Evolutionary conservation across 2,113 vertebrate species (phyloP), one percentile per base, ranked within the genome.

Genomic region (Gambusia holbrooki): DNA sequence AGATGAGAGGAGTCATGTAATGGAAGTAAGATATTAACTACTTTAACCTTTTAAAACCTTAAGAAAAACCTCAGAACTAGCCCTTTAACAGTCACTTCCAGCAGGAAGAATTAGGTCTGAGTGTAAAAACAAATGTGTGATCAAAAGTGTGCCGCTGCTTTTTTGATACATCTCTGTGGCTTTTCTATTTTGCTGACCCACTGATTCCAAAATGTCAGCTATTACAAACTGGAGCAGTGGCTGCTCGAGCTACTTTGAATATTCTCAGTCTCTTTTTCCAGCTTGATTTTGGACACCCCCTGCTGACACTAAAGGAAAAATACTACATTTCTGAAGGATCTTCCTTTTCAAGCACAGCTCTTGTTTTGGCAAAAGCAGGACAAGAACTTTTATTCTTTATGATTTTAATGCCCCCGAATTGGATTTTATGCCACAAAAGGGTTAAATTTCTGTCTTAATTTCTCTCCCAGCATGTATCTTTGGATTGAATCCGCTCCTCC

Each of bases 151-250:
- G 54, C 33, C 45, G 3, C 73, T 74, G 71, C 15, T 81, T 87
- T 48, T 67, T 84, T 87, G 74, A 92, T 89, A 42, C 84, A 84
- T 90, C 77, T 88, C 76, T 12, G 0, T 28, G 71, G 74, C 78
- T 84, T 88, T 79, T 86, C 84, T 84, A 74, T 92, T 92, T 83
- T 91, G 92, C 92, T 94, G 92, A 93, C 91, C 90, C 87, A 85
- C 84, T 87, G 84, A 81, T 92, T 92, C 88, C 87, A 90, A 93
- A 93, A 93, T 93, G 92, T 93, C 92, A 93, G 87, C 92, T 74
- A 1, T 80, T 72, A 77, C 87, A 90, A 91, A 91, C 88, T 87
- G 85, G 89, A 92, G 84, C 90, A 87, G 7, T 67, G 85, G 69
- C 66, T 82, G 48, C 37, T 65, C 63, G 74, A 72, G 84, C 78